These are phyloP conservation scores for Callithrix jacchus DNA, from an alignment of 2,113 vertebrate genomes.

Conservation along the genomic window DNA sequence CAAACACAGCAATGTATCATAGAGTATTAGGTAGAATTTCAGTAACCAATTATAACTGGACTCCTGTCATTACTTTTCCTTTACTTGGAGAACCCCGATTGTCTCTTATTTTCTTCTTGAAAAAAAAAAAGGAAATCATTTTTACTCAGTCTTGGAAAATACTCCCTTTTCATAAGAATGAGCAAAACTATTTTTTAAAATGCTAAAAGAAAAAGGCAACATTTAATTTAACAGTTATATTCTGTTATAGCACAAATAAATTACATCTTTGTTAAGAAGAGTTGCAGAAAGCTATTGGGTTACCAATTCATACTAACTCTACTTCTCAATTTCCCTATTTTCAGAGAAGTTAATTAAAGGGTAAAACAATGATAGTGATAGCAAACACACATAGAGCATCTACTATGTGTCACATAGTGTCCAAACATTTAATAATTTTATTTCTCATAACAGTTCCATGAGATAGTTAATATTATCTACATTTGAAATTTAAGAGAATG, in stretches of 20 bases:
- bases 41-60: background rate
- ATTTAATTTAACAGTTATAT: background rate
- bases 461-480: background rate
- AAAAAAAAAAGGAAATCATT: background rate
- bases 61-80: background rate
- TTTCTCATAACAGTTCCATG: background rate
- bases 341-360: background rate
- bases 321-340: background rate
- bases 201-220: background rate
- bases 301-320: background rate
- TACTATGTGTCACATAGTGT: background rate
- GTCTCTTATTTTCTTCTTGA: background rate
- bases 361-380: background rate
- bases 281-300: background rate
- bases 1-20: background rate
- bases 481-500: background rate
- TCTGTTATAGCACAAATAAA: background rate
- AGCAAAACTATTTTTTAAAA: conserved; percentile 1
- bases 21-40: background rate
- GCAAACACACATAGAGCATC: background rate
- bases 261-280: background rate
- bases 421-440: background rate
- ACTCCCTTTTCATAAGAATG: background rate
- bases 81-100: background rate
- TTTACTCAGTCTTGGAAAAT: background rate